phyloP scores from a whole-genome alignment of 2,888 invertebrate genomes.

The Oscheius myriophilus region DNA sequence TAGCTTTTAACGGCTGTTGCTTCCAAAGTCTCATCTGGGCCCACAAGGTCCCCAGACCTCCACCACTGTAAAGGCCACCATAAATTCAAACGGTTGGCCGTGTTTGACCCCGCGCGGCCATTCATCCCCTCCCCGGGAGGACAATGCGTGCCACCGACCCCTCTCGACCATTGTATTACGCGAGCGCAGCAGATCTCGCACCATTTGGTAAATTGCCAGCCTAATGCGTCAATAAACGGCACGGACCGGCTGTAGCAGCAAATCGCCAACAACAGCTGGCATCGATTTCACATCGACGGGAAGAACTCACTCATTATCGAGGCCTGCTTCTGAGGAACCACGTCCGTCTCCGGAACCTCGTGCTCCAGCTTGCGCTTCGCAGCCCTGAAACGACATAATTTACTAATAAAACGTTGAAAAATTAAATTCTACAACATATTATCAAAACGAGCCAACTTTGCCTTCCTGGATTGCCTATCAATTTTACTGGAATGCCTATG shows the following conservation, averaged over 20 bases:
- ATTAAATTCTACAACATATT: conserved; percentile 4
- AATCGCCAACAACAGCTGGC: conserved; percentile 8
- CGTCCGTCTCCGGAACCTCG: background rate
- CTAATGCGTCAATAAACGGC: conserved; percentile 23
- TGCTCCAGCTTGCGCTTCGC: background rate
- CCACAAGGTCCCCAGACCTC: no score
- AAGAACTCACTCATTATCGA: conserved; percentile 19
- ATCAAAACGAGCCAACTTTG: conserved; percentile 13
- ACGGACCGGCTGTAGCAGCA: background rate
- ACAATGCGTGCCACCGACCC: conserved; percentile 15
- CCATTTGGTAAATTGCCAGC: conserved; percentile 11
- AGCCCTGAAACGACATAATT: conserved; percentile 1
- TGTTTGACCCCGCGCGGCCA: background rate
- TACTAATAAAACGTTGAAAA: background rate
- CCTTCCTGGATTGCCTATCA: background rate
- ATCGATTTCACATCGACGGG: background rate
- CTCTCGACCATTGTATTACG: conserved; percentile 25
- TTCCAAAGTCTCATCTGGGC: no score
- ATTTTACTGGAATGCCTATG: background rate
- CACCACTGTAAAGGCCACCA: no score
- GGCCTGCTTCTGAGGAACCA: conserved; percentile 8
- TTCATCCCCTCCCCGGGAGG: conserved; percentile 1
- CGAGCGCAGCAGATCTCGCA: conserved; percentile 2
- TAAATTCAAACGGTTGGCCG: no score
- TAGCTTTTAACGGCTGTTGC: no score